Conservation (phyloP, 2,797 vertebrate genomes). For the Champsocephalus gunnari region DNA sequence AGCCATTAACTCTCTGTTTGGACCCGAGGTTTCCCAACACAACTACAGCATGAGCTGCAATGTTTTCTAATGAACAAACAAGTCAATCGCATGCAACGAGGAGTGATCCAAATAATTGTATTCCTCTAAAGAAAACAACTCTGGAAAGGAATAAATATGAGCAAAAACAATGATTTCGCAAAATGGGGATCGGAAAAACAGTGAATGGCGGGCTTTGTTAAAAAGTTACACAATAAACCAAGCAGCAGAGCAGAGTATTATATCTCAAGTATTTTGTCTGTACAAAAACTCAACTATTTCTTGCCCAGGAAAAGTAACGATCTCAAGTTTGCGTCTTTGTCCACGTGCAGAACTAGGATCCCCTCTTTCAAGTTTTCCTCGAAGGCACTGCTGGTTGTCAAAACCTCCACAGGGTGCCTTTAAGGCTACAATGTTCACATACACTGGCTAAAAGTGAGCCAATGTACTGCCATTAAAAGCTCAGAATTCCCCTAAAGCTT, state of each 20-base stretch:
- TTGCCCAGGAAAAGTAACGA: too few relatives aligned
- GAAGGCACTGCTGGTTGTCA: slow-evolving; percentile 3
- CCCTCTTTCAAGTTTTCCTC: neutral
- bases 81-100: slow-evolving; percentile 10
- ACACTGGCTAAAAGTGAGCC: neutral
- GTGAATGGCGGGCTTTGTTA: too few relatives aligned
- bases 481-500: slow-evolving; percentile 22
- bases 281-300: too few relatives aligned
- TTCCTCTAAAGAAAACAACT: slow-evolving; percentile 31
- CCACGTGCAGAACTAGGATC: neutral
- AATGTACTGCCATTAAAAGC: slow-evolving; percentile 1
- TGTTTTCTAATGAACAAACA: slow-evolving; percentile 41
- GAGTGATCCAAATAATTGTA: slow-evolving; percentile 21
- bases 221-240: too few relatives aligned
- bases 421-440: neutral
- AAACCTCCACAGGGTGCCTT: neutral
- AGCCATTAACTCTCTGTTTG: slow-evolving; percentile 42
- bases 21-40: slow-evolving; percentile 40
- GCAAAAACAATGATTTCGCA: slow-evolving; percentile 31
- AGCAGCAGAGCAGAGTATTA: too few relatives aligned
- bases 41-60: slow-evolving; percentile 20
- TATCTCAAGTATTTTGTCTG: too few relatives aligned
- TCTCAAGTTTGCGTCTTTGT: neutral
- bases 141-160: slow-evolving; percentile 27
- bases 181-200: neutral